Base-by-base conservation (phyloP, 2,888 invertebrate genomes). In the Oxystoma pomonae region DNA sequence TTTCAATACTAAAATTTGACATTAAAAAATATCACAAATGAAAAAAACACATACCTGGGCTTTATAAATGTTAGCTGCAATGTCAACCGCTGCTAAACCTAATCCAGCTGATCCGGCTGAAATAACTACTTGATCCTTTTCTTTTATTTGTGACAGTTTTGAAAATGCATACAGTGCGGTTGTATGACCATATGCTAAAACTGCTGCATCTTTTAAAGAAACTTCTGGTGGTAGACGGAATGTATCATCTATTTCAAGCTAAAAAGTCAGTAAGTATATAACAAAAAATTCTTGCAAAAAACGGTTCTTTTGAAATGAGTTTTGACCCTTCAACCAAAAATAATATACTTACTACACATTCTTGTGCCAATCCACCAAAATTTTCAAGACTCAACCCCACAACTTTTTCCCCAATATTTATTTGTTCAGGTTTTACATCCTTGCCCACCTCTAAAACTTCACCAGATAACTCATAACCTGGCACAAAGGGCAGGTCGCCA, bases 401-500 rank as follows among this genome's bases (percentile, higher is more conserved):
- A 0, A 90, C 85, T 68, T 83, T 82, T 71, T 88, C 86, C 1
- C 88, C 89, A 22, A 73, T 66, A 35, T 70, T 67, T 19, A 81
- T 75, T 67, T 81, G 79, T 56, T 83, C 80, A 7, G 81, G 80
- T 64, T 78, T 70, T 9, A 83, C 80, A 17, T 83, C 83, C 49
- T 78, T 78, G 0, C 85, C 85, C 21, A 86, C 80, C 77, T 85
- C 84, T 18, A 84, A 57, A 50, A 89, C 80, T 73, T 85, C 85
- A 0, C 89, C 90, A 22, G 83, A 81, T 9, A 87, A 73, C 77
- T 90, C 90, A 75, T 84, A 86, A 3, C 90, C 90, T 60, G 89
- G 87, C 20, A 85, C 77, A 72, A 85, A 84, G 0, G 89, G 88
- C 2, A 82, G 80, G 66, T 82, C 77, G 1, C 72, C 73, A 1